Evolutionary conservation across 2,113 vertebrate genomes (phyloP), one percentile per base, ranked within the genome.

Genomic region (Thunnus maccoyii): DNA sequence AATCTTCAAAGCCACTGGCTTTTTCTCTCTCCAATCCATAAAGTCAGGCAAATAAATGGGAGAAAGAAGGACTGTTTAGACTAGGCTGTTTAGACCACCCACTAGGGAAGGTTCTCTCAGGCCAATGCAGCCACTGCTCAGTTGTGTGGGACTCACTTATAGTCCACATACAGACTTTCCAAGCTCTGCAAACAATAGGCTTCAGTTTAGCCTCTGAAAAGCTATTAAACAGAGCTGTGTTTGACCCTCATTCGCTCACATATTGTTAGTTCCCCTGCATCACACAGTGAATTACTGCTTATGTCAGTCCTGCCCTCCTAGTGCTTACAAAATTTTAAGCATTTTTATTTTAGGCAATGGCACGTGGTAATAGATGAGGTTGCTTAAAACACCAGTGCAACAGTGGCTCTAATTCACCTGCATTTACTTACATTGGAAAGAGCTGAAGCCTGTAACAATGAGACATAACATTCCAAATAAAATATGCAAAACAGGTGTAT

Each of bases 1-100:
- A 92, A 96, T 95, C 94, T 95, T 95, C 94, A 95, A 95, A 95
- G 93, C 90, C 77, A 76, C 71, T 83, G 73, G 67, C 80, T 83
- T 89, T 91, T 89, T 88, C 85, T 90, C 86, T 87, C 65, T 63
- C 56, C 88, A 88, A 88, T 91, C 89, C 92, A 91, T 91, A 85
- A 92, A 93, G 82, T 90, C 83, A 86, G 84, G 82, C 90, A 93
- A 94, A 92, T 91, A 92, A 94, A 92, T 66, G 57, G 64, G 69
- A 86, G 84, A 91, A 87, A 85, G 84, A 63, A 87, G 84, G 82
- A 81, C 82, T 86, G 81, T 89, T 91, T 86, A 88, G 85, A 85
- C 30, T 32, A 67, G 68, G 82, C 69, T 82, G 71, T 83, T 88
- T 63, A 79, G 84, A 80, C 84, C 89, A 72, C 83, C 78, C 81